Evolutionary conservation across 2,113 vertebrate genomes (phyloP).

Genomic region (Salvelinus fontinalis): DNA sequence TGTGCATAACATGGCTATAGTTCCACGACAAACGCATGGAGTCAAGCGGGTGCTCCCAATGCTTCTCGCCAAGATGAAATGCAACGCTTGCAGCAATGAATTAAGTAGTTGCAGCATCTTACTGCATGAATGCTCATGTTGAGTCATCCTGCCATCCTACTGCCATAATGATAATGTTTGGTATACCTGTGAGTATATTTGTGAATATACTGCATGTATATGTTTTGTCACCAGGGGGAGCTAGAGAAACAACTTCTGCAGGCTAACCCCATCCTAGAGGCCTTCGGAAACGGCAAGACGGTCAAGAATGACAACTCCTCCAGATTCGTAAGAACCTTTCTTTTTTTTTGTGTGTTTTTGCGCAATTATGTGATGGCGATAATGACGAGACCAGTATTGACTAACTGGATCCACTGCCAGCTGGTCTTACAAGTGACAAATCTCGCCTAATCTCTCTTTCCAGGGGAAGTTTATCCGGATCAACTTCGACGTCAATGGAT

Average conservation of each 20-base stretch:
- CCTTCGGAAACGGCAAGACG: constrained; percentile 97
- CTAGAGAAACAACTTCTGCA: constrained; percentile 98
- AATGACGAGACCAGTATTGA: no score
- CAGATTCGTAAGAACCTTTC: constrained; percentile 84
- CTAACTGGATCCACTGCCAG: no score
- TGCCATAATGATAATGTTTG: background rate
- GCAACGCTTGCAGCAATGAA: no score
- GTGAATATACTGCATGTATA: background rate
- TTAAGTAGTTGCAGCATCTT: no score
- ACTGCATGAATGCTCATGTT: background rate
- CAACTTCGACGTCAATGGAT: constrained; percentile 98
- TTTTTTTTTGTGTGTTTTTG: background rate
- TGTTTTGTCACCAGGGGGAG: constrained; percentile 82
- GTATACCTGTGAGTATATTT: background rate
- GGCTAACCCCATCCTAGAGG: constrained; percentile 97
- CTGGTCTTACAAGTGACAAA: no score
- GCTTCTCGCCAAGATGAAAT: background rate
- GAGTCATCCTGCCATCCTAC: background rate
- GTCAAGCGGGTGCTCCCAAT: background rate
- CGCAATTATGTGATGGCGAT: background rate
- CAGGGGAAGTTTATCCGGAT: constrained; percentile 99
- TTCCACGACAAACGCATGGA: background rate
- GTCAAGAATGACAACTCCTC: constrained; percentile 99
- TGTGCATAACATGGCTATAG: background rate
- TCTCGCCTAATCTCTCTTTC: background rate